Evolutionary conservation across 2,113 vertebrate species (phyloP).

Genomic region (Salvelinus namaycush): DNA sequence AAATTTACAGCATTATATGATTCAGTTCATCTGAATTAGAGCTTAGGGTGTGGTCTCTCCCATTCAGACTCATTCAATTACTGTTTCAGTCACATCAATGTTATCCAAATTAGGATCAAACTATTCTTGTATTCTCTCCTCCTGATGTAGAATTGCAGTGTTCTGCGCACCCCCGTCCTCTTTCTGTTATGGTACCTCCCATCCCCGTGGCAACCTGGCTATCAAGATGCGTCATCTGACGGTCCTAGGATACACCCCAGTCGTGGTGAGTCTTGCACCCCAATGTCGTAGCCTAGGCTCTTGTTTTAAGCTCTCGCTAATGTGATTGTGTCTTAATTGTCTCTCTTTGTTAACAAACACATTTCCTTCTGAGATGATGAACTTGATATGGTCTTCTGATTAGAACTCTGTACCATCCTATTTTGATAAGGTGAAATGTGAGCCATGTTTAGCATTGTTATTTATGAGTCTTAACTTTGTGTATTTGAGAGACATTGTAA

Average conservation of each 20-base stretch:
- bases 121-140: neutral
- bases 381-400: too few species aligned
- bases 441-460: too few species aligned
- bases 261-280: constrained; percentile 78
- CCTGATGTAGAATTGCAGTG: constrained; percentile 77
- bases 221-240: constrained; percentile 83
- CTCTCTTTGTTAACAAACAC: neutral
- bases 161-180: constrained; percentile 66
- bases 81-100: neutral
- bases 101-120: constrained; percentile 21
- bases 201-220: constrained; percentile 78
- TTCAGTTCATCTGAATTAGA: too few species aligned
- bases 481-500: too few species aligned
- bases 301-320: neutral
- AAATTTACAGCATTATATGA: too few species aligned
- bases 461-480: too few species aligned
- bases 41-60: too few species aligned
- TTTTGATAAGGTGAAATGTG: too few species aligned
- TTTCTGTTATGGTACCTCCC: constrained; percentile 77
- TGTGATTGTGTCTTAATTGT: neutral
- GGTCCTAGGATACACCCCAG: constrained; percentile 80
- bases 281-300: neutral
- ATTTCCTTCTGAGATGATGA: too few species aligned
- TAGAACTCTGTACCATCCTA: too few species aligned
- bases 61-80: neutral